phyloP scores from a whole-genome alignment of 1,140 invertebrate genomes.

The Stegodyphus dumicola region DNA sequence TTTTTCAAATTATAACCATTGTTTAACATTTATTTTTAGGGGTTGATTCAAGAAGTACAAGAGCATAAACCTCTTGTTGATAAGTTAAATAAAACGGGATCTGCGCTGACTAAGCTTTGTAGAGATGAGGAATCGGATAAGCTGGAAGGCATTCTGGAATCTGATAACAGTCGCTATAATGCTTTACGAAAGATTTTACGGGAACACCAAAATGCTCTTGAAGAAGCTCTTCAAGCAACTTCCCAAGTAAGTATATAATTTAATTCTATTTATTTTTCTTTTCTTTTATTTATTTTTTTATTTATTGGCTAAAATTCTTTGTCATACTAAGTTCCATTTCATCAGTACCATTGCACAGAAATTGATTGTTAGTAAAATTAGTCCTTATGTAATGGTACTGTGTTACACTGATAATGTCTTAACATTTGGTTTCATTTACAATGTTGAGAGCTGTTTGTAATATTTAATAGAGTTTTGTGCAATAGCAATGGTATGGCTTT shows the following conservation, averaged over 20 bases:
- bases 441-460: too few relatives aligned
- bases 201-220: conserved; percentile 88
- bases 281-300: too few relatives aligned
- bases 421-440: too few relatives aligned
- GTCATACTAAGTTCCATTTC: too few relatives aligned
- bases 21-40: conserved; percentile 63
- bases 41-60: conserved; percentile 87
- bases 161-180: conserved; percentile 88
- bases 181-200: conserved; percentile 83
- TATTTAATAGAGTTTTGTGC: too few relatives aligned
- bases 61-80: conserved; percentile 95
- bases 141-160: conserved; percentile 88
- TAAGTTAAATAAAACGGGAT: conserved; percentile 94
- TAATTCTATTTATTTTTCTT: too few relatives aligned
- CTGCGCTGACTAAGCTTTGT: conserved; percentile 85
- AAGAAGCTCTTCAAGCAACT: conserved; percentile 84
- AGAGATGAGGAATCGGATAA: conserved; percentile 87
- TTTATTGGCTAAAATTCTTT: too few relatives aligned
- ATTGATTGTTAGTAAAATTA: too few relatives aligned
- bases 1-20: neutral
- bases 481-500: too few relatives aligned
- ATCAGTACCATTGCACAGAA: too few relatives aligned
- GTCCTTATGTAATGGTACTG: too few relatives aligned
- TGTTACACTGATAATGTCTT: too few relatives aligned
- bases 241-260: conserved; percentile 63